Evolutionary conservation across 2,113 vertebrate species (phyloP), one percentile per base, ranked within the genome.

Genomic region (Catagonus wagneri): DNA sequence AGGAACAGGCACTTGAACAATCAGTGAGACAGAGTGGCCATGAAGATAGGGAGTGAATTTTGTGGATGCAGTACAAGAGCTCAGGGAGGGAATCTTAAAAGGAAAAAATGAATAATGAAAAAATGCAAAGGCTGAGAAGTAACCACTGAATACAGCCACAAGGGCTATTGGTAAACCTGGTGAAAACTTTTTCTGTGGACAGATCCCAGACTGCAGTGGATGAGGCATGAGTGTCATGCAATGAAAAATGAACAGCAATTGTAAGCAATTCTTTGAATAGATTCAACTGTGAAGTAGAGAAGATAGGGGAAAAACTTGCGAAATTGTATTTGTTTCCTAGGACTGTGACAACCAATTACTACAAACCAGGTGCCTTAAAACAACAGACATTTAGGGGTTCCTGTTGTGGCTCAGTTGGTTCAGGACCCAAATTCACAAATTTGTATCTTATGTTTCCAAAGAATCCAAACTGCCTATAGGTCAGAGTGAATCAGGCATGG

Each of bases 341-440:
- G 22, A 54, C 2, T 58, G 5, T 32, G 7, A 14, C 50, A 68
- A 36, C 5, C 83, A 87, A 79, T 36, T 11, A 23, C 50, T 58
- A 84, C n/a, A 36, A 83, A 88, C 27, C 25, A 54, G 58, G 11
- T 52, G n/a, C 19, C 39, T 84, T 79, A 61, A 89, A 91, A 80
- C n/a, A 86, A 56, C 4, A 58, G 44, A 44, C 8, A 44, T 44
- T 44, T 44, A 44, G 44, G 44, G 44, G 44, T 44, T 44, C 44
- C 44, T 44, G 44, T 44, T 44, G 44, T 6, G 44, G 44, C 44
- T 44, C 44, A 4, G 44, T 44, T 4, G 44, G 44, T 44, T 44
- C 44, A 44, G 44, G 44, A 44, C 8, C 44, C 44, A 44, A 44
- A 44, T 44, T 44, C 9, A 90, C 29, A 95, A 58, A 66, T 60